Base-by-base conservation (phyloP, 2,888 invertebrate genomes). In the Ommatoiulus sabulosus region DNA sequence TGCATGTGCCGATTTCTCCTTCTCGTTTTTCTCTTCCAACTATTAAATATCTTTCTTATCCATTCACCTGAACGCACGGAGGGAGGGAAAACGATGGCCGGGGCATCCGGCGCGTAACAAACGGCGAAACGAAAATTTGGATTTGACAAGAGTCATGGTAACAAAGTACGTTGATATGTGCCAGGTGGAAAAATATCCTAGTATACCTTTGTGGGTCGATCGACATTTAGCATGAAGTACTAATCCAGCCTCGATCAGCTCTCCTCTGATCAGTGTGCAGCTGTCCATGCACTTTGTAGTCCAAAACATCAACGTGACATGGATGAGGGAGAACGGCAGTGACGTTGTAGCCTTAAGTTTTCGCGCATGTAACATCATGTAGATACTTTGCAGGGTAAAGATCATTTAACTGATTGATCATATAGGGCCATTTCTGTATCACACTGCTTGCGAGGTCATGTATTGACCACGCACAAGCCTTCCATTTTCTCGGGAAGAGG, bases 171-270 rank as follows among this genome's bases (percentile, higher is more conserved):
- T 15, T 80, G 80, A 80, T 80, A 80, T 80, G 80, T 80, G 80
- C 80, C 80, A 15, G 80, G 24, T 80, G 80, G 80, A 80, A 80
- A 80, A 80, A 80, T 80, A 80, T 80, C 80, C 80, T 80, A 80
- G 80, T 80, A 80, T 80, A 80, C 80, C 80, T 80, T 80, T 80
- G 24, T 80, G 24, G 80, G 35, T 80, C 80, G 80, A 80, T 20
- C 80, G 20, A 10, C 6, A 24, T 72, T n/a, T 3, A 24, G 20
- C 72, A 48, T 52, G 52, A 48, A 52, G 52, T 15, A 12, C 48
- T 48, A 12, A n/a, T 63, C 63, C 52, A 5, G 17, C 20, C 20
- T n/a, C 4, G 3, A n/a, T 20, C 63, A 17, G 20, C 63, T 20
- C 72, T 6, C 15, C 24, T 72, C 24, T 5, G 24, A 17, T 12